phyloP scores from a whole-genome alignment of 2,797 vertebrate genomes.

The Artibeus jamaicensis region DNA sequence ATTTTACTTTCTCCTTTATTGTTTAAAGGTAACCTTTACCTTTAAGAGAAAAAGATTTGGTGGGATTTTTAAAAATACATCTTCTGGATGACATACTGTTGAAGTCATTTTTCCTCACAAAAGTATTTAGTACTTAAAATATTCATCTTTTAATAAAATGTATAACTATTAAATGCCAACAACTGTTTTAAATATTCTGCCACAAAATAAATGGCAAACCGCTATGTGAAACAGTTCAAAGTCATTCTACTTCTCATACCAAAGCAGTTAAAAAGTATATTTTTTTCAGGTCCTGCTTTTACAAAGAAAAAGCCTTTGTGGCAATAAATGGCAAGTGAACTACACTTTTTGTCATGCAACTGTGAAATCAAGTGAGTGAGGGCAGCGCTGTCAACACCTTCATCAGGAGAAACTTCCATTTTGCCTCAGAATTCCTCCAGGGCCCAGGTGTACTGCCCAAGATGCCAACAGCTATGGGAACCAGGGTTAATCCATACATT shows the following conservation, averaged over 20 bases:
- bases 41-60: not conserved
- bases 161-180: not conserved
- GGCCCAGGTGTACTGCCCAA: not conserved
- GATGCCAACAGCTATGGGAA: not conserved
- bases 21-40: conserved; percentile 27
- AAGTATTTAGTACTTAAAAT: conserved; percentile 29
- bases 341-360: not conserved
- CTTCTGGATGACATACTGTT: not conserved
- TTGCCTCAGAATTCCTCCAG: not conserved
- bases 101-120: not conserved
- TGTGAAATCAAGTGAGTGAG: not conserved
- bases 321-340: not conserved
- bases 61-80: not conserved
- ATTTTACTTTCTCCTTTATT: conserved; percentile 6
- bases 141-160: not conserved
- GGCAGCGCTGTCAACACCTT: not conserved
- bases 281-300: not conserved
- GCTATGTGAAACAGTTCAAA: not conserved
- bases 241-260: not conserved
- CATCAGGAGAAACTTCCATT: not conserved
- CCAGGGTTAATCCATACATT: not conserved
- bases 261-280: not conserved
- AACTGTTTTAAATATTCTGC: conserved; percentile 5
- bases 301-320: conserved; percentile 5
- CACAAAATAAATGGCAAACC: conserved; percentile 6